phyloP scores from a whole-genome alignment of 2,797 vertebrate genomes.

The Ataeniobius toweri region DNA sequence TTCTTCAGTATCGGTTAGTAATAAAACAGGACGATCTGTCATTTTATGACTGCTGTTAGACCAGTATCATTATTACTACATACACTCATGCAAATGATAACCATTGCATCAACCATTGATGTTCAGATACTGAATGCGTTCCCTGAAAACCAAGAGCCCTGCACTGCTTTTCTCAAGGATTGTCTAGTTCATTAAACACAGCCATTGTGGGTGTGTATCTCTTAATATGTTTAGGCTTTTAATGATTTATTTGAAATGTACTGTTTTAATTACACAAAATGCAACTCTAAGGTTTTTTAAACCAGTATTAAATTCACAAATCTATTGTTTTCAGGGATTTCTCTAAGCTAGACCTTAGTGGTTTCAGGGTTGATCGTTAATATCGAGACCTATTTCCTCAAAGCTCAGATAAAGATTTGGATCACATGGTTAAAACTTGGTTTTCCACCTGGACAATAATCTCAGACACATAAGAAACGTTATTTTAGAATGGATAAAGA shows the following conservation, averaged over 20 bases:
- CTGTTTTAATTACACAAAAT: too few relatives aligned
- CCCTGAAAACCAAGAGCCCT: background rate
- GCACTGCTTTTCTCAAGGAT: background rate
- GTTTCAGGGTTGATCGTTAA: background rate
- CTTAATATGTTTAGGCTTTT: too few relatives aligned
- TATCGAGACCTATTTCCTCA: background rate
- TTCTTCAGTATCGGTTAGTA: slow-evolving; percentile 40
- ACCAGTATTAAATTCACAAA: background rate
- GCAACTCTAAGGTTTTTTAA: too few relatives aligned
- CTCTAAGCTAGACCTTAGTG: background rate
- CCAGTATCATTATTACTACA: background rate
- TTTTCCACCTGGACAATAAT: background rate
- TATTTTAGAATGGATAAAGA: background rate
- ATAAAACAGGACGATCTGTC: slow-evolving; percentile 34
- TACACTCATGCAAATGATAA: slow-evolving; percentile 13
- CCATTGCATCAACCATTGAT: background rate
- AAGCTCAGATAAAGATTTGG: background rate
- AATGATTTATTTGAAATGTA: too few relatives aligned
- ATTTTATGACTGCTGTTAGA: slow-evolving; percentile 32
- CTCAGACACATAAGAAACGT: background rate
- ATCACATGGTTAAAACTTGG: background rate
- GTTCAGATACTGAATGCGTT: slow-evolving; percentile 5
- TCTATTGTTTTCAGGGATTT: too few relatives aligned
- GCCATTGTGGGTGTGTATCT: background rate
- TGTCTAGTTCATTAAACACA: background rate